Evolutionary conservation across 2,113 vertebrate genomes (phyloP), one percentile per base, ranked within the genome.

Genomic region (Hippocampus comes): DNA sequence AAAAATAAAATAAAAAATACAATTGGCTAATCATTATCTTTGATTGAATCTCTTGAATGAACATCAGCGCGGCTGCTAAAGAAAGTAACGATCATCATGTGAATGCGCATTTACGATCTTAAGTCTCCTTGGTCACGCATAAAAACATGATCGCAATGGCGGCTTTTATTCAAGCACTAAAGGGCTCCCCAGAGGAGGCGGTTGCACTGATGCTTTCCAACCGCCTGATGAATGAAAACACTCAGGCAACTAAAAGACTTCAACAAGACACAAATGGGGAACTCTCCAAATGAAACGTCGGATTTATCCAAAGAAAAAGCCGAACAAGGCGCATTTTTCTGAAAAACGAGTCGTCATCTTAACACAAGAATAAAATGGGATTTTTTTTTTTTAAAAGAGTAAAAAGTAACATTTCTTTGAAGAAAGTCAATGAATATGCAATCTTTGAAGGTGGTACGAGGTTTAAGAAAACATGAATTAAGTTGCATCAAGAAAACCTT

Each of bases 201-300:
- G 48, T 12, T 5, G 59, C 60, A 57, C 85, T 86, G 87, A 90
- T 82, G 85, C 76, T 85, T 84, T 85, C 81, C 85, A 83, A 82
- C 83, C 73, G 75, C 77, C 84, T 84, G 84, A 88, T 88, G 90
- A 90, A 91, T 89, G 82, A 82, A 86, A 88, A 87, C 84, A 78
- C 74, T 61, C 59, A 18, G 27, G 59, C 59, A 61, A 61, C 59
- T 61, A 61, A 61, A 61, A 61, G 59, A 15, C 59, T 61, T 30
- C 59, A 61, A 61, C 59, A 34, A 34, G 59, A 61, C 59, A 61
- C 27, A 30, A 30, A 34, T 34, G 59, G 59, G 59, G 34, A 30
- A 30, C 59, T 61, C 27, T 34, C 59, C 59, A 61, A 61, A 61
- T 61, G 59, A 61, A 61, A 30, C 34, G 59, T 34, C 59, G 17